Conservation (phyloP, 2,888 invertebrate species). For the Plebejus melissa region DNA sequence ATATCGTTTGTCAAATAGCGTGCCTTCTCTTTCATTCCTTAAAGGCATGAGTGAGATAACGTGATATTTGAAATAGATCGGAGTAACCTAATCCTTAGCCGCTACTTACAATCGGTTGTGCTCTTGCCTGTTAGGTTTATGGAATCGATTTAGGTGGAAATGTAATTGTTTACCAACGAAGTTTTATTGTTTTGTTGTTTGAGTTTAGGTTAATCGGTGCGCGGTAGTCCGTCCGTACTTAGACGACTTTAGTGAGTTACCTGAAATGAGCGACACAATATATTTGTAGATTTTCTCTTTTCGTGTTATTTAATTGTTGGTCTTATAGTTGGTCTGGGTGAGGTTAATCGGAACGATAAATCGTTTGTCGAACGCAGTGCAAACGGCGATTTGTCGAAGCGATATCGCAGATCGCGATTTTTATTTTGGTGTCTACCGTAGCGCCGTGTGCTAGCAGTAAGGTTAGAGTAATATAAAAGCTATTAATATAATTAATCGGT, state of each 20-base stretch:
- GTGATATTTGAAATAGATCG: neutral
- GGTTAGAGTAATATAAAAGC: conserved; percentile 58
- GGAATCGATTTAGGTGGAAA: conserved; percentile 71
- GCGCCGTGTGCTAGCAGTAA: conserved; percentile 58
- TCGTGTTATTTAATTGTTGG: conserved; percentile 63
- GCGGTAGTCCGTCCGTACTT: conserved; percentile 57
- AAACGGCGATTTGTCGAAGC: neutral
- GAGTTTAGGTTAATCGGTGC: conserved; percentile 54
- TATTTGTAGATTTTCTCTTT: conserved; percentile 67
- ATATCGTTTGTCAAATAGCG: neutral
- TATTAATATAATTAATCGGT: conserved; percentile 74
- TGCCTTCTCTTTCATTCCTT: neutral
- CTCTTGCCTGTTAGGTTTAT: conserved; percentile 80
- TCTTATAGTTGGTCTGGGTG: conserved; percentile 44
- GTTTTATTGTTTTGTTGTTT: conserved; percentile 67
- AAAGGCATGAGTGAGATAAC: neutral
- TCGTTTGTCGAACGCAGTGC: neutral
- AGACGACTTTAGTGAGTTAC: conserved; percentile 71
- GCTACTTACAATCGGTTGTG: conserved; percentile 81
- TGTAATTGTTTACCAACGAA: conserved; percentile 79
- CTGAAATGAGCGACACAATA: conserved; percentile 68
- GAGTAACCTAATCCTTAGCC: conserved; percentile 46
- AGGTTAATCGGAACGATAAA: conserved; percentile 14
- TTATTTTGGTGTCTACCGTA: conserved; percentile 56
- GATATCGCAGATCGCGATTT: conserved; percentile 33